phyloP scores from a whole-genome alignment of 2,797 vertebrate genomes.

The Podarcis lilfordi region DNA sequence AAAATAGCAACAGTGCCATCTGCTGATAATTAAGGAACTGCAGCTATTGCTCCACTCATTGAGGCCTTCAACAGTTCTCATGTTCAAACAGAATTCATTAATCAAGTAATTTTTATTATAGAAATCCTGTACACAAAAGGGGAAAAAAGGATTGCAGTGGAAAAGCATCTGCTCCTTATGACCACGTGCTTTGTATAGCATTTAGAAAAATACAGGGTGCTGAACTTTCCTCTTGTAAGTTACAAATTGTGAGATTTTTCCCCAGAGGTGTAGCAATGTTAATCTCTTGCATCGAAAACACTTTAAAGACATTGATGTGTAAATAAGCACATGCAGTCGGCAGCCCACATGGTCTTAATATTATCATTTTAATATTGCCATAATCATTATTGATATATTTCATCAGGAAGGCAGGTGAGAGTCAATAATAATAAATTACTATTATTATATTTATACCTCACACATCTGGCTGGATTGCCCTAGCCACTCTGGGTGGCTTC shows the following conservation, averaged over 20 bases:
- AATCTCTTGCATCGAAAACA: too few species aligned
- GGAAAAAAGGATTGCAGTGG: constrained; percentile 22
- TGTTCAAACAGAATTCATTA: constrained; percentile 51
- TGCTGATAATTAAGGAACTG: constrained; percentile 45
- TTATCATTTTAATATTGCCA: neutral
- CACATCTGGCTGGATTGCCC: too few species aligned
- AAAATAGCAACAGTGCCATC: constrained; percentile 69
- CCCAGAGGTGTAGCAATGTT: too few species aligned
- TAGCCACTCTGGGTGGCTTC: too few species aligned
- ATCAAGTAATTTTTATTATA: constrained; percentile 45
- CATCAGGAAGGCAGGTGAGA: neutral
- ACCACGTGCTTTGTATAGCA: rapidly evolving
- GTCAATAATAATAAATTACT: too few species aligned
- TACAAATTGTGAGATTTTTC: neutral
- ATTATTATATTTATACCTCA: too few species aligned
- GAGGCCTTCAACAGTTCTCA: constrained; percentile 42
- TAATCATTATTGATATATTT: neutral
- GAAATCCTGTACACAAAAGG: constrained; percentile 53
- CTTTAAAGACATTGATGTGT: too few species aligned
- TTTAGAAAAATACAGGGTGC: constrained; percentile 22
- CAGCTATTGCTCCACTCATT: neutral
- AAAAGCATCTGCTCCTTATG: neutral
- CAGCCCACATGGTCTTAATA: neutral
- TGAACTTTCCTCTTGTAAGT: neutral
- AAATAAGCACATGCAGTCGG: neutral